phyloP scores from a whole-genome alignment of 2,797 vertebrate species.

The Spinibarbus caldwelli region DNA sequence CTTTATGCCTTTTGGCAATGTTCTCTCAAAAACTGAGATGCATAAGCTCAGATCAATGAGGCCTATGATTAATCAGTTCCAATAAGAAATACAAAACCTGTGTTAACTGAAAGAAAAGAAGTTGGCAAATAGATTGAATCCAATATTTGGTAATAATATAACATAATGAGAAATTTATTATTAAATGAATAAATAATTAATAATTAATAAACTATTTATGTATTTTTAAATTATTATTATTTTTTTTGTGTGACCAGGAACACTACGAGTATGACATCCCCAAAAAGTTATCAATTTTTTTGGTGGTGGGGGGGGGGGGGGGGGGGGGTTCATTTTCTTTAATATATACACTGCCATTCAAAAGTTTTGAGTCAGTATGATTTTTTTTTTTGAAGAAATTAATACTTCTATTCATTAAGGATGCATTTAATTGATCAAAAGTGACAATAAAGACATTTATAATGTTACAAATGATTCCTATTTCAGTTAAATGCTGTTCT shows the following conservation, averaged over 20 bases:
- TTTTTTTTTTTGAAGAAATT: neutral
- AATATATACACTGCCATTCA: neutral
- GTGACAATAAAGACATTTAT: neutral
- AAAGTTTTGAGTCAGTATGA: neutral
- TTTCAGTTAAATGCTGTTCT: neutral
- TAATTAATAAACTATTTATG: too few species aligned
- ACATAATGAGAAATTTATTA: neutral
- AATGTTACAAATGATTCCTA: neutral
- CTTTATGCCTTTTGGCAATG: neutral
- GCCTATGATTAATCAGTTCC: neutral
- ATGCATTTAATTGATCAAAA: neutral
- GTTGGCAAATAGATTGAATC: too few species aligned
- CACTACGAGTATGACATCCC: too few species aligned
- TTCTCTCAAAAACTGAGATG: neutral
- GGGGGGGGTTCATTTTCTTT: neutral
- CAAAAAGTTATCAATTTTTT: too few species aligned
- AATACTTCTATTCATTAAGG: neutral
- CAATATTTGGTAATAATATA: too few species aligned
- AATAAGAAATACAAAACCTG: neutral
- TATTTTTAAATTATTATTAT: too few species aligned
- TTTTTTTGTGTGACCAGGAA: too few species aligned
- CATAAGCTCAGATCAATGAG: neutral
- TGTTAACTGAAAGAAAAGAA: neutral
- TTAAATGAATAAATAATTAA: too few species aligned
- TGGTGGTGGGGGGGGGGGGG: neutral